A percentile compares a stretch with the other conserved stretches of the same genome.
Evolutionary conservation across 2,888 invertebrate genomes (phyloP).

Genomic region (Electrophaes corylata): DNA sequence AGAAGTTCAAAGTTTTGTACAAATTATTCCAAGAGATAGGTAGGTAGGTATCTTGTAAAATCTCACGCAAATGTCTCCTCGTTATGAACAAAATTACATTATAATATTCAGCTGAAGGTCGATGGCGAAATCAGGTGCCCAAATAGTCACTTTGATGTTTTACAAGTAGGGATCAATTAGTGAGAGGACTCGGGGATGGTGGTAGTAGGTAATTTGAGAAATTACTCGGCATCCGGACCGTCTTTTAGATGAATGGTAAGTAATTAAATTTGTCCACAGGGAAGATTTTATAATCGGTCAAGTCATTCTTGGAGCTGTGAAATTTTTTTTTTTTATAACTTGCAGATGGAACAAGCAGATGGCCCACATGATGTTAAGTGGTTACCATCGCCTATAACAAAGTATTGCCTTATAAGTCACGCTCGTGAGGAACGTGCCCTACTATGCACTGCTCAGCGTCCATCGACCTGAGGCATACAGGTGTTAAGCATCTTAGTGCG

Average conservation of each 20-base stretch:
- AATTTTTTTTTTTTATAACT: no score
- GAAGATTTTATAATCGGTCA: no score
- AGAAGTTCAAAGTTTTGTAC: conserved; percentile 10
- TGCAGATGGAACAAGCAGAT: no score
- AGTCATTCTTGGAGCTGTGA: no score
- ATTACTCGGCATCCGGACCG: conserved; percentile 4
- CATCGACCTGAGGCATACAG: no score
- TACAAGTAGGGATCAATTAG: conserved; percentile 25
- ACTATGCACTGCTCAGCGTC: no score
- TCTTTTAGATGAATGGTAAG: conserved; percentile 10
- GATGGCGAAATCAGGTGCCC: not conserved
- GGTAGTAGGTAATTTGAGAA: conserved; percentile 12
- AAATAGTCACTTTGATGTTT: conserved; percentile 31
- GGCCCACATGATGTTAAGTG: no score
- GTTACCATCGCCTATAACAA: no score
- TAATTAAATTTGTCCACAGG: no score
- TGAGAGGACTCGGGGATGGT: not conserved
- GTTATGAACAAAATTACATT: conserved; percentile 24
- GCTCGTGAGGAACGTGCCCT: no score
- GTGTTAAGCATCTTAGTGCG: no score
- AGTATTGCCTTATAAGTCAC: no score
- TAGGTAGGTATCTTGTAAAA: not conserved
- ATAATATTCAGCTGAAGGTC: conserved; percentile 22
- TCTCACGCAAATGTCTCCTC: conserved; percentile 9
- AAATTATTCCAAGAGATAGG: conserved; percentile 8